Conservation (phyloP, 1,140 invertebrate genomes). For the Drosophila parabipectinata region DNA sequence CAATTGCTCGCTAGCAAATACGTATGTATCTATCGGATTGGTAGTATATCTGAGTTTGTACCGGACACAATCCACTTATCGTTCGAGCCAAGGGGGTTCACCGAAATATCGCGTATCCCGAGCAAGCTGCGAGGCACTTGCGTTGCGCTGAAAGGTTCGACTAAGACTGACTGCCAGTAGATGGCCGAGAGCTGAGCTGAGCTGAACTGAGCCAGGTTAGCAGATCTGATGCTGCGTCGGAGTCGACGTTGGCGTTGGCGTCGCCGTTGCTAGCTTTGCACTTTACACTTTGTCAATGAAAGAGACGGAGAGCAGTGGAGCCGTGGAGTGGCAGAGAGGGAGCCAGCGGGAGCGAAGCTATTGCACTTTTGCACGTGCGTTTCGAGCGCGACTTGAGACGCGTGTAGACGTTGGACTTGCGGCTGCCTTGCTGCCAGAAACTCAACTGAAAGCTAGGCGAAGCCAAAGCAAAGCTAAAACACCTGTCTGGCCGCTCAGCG, state of each 20-base stretch:
- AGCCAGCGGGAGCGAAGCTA: constrained; percentile 17
- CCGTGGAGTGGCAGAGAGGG: constrained; percentile 1
- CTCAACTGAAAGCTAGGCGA: constrained; percentile 59
- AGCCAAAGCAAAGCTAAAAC: constrained; percentile 37
- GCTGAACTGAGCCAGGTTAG: constrained; percentile 33
- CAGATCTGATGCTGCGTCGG: constrained; percentile 26
- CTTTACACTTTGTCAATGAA: constrained; percentile 75
- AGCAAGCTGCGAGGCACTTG: constrained; percentile 61
- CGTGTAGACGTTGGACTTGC: constrained; percentile 43
- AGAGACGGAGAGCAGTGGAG: constrained; percentile 11
- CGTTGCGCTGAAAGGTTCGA: constrained; percentile 67
- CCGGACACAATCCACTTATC: constrained; percentile 9
- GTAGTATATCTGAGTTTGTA: background rate
- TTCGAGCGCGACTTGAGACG: constrained; percentile 27
- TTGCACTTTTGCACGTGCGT: constrained; percentile 72
- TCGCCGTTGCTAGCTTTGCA: constrained; percentile 58
- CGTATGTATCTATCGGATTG: constrained; percentile 4
- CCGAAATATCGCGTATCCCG: constrained; percentile 33
- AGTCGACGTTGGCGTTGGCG: constrained; percentile 27
- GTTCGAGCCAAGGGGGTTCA: constrained; percentile 15
- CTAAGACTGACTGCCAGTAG: constrained; percentile 72
- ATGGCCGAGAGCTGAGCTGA: constrained; percentile 44
- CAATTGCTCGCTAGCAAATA: background rate
- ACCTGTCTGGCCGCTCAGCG: constrained; percentile 18
- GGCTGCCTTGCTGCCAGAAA: constrained; percentile 45